These are phyloP conservation scores for Lampris incognitus DNA, from an alignment of 2,113 vertebrate species.

Conservation along the genomic window DNA sequence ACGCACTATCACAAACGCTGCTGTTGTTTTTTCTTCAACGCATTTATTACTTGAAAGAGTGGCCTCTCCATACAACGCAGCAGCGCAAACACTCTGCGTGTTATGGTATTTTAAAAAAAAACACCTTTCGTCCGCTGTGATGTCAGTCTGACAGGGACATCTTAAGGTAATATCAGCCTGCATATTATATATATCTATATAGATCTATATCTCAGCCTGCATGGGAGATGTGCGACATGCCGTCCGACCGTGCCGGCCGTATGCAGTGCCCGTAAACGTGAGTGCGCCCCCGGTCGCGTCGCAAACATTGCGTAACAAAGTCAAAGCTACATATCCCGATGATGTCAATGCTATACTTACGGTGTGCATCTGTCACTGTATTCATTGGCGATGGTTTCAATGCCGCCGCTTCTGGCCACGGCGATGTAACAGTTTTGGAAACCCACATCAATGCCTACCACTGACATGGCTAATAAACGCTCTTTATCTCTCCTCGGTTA, in stretches of 20 bases:
- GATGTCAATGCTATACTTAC: conserved; percentile 83
- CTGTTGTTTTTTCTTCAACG: too few relatives aligned
- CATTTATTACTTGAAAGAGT: too few relatives aligned
- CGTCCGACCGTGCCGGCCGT: too few relatives aligned
- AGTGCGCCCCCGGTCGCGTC: conserved; percentile 37
- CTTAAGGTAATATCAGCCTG: too few relatives aligned
- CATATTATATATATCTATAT: neutral
- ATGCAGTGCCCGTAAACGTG: too few relatives aligned
- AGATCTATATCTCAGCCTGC: neutral
- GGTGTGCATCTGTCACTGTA: conserved; percentile 98
- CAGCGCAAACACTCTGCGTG: too few relatives aligned
- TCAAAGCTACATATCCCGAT: conserved; percentile 38
- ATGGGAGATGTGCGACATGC: conserved; percentile 11
- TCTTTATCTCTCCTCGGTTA: conserved; percentile 50
- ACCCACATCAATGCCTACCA: conserved; percentile 94
- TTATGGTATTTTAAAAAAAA: too few relatives aligned
- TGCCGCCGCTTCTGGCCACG: conserved; percentile 92
- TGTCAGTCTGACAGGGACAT: too few relatives aligned
- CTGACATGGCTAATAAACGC: conserved; percentile 85
- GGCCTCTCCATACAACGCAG: too few relatives aligned
- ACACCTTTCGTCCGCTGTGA: too few relatives aligned
- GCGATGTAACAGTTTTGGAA: conserved; percentile 96
- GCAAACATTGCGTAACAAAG: conserved; percentile 72
- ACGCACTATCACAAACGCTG: neutral
- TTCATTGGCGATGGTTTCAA: conserved; percentile 95